Conservation (phyloP, 1,140 invertebrate genomes). For the Trichomalopsis sarcophagae region DNA sequence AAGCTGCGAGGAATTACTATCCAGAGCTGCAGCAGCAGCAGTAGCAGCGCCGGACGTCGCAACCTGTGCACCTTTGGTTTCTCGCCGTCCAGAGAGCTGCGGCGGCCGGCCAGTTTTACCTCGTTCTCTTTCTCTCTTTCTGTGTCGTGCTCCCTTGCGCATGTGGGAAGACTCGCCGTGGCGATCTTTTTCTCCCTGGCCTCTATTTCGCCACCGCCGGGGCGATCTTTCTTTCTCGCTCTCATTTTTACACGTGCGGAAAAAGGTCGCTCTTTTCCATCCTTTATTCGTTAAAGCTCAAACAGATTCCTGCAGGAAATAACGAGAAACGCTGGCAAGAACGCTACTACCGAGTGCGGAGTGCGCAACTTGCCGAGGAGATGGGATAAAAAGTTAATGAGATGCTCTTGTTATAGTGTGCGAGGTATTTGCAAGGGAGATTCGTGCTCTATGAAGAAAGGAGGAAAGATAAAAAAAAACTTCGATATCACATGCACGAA, state of each 20-base stretch:
- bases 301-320: conserved; percentile 26
- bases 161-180: background rate
- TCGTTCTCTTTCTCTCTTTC: background rate
- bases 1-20: conserved; percentile 56
- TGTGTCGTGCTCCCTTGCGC: background rate
- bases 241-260: background rate
- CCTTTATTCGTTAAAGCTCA: background rate
- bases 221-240: background rate
- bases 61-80: conserved; percentile 6
- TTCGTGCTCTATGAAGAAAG: too few species aligned
- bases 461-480: background rate
- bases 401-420: background rate
- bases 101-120: background rate
- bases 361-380: background rate
- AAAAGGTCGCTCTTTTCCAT: background rate
- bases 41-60: background rate
- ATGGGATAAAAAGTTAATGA: background rate
- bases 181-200: background rate
- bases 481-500: background rate
- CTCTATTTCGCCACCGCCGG: background rate
- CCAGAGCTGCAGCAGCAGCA: conserved; percentile 31
- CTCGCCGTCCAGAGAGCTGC: background rate
- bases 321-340: background rate
- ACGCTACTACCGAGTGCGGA: background rate
- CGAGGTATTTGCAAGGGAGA: too few species aligned